Evolutionary conservation across 2,113 vertebrate species (phyloP).

Genomic region (Mugil cephalus): DNA sequence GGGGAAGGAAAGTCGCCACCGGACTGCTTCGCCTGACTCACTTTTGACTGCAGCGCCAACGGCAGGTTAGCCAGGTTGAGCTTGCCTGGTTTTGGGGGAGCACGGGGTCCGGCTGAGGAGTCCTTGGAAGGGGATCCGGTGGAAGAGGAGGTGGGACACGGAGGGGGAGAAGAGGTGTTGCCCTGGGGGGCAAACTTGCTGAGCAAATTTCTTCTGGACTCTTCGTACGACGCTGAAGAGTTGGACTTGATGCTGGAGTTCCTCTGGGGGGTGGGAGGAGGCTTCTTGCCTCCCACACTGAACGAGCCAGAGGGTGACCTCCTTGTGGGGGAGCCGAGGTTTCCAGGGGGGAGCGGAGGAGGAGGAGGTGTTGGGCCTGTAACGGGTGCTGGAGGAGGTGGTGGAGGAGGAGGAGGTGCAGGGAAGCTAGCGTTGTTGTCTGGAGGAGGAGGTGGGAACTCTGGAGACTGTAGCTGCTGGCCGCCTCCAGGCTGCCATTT

Average conservation of each 20-base stretch:
- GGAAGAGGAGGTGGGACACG: slow-evolving; percentile 75
- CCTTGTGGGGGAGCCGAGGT: slow-evolving; percentile 85
- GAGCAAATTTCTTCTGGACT: slow-evolving; percentile 90
- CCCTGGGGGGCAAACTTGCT: slow-evolving; percentile 88
- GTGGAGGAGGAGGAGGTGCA: slow-evolving; percentile 65
- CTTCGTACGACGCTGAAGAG: slow-evolving; percentile 85
- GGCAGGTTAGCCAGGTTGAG: slow-evolving; percentile 91
- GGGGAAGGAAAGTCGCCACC: slow-evolving; percentile 87
- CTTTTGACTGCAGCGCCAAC: slow-evolving; percentile 84
- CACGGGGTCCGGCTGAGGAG: slow-evolving; percentile 83
- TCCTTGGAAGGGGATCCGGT: slow-evolving; percentile 87
- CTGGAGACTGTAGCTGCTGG: slow-evolving; percentile 85
- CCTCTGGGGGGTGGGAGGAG: slow-evolving; percentile 92
- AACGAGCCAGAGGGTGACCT: slow-evolving; percentile 78
- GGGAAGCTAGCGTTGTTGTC: slow-evolving; percentile 69
- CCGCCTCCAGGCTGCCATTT: slow-evolving; percentile 91
- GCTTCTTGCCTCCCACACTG: slow-evolving; percentile 88
- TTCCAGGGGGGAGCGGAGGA: slow-evolving; percentile 79
- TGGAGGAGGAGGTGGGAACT: slow-evolving; percentile 84
- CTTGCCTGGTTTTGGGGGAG: slow-evolving; percentile 95
- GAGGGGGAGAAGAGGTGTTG: slow-evolving; percentile 61
- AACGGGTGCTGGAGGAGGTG: slow-evolving; percentile 69
- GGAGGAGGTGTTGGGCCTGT: slow-evolving; percentile 79
- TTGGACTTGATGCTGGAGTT: slow-evolving; percentile 91
- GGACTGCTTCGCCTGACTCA: slow-evolving; percentile 79